Evolutionary conservation across 1,140 invertebrate genomes (phyloP), one percentile per base, ranked within the genome.

Genomic region (Formica selysi): DNA sequence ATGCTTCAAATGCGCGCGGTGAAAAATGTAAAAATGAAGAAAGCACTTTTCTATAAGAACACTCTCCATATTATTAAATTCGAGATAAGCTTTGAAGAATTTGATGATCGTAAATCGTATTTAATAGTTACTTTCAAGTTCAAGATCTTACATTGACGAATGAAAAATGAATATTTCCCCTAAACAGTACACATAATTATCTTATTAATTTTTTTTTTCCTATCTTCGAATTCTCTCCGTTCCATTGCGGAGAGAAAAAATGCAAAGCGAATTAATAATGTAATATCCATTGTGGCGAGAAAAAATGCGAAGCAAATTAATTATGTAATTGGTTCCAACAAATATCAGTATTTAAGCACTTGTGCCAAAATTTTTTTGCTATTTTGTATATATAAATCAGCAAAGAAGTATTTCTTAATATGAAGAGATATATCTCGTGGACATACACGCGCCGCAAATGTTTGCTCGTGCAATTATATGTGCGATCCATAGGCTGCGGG

Each of bases 401-500:
- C 5, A 64, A 16, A 22, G 19, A 26, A 57, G 54, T 6, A 13
- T 51, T 51, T 51, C 5, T 51, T 51, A n/a, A 36, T 29, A 61
- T 48, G 67, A 32, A 38, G 6, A 61, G 48, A 51, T 22, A 19
- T 22, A 29, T 4, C 29, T 26, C 41, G 22, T 38, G 32, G 0
- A 3, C 7, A 38, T 57, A 44, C 29, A 44, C 36, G 61, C 70
- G 41, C 11, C 22, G 54, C 76, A 80, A 62, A 62, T 73, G 51
- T 38, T 68, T 70, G 59, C n/a, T 68, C 76, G 48, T 88, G 67
- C 64, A 90, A 71, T 79, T 90, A 29, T 64, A 90, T 78, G 76
- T 59, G 29, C 51, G 85, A 73, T 61, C 67, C 38, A 86, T 22
- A 76, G 44, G 54, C 73, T 44, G 61, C 65, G 32, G 76, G 76